These are phyloP conservation scores for Eulacestoma nigropectus DNA, from an alignment of 2,113 vertebrate genomes.

Conservation along the genomic window DNA sequence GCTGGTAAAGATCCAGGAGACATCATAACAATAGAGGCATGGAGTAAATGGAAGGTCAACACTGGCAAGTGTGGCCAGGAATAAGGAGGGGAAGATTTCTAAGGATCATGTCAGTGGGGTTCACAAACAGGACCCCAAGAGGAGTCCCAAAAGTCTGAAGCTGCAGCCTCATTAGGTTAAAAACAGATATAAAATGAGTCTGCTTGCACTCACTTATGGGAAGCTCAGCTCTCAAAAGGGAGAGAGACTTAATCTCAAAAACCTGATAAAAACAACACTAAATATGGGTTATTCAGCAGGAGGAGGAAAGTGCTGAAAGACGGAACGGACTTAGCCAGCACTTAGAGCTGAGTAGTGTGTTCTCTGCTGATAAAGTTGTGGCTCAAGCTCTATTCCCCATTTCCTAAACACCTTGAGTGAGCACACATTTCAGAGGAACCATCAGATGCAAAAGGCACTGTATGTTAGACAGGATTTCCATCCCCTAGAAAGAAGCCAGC, in stretches of 20 bases:
- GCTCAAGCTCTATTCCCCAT: background rate
- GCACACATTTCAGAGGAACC: background rate
- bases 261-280: background rate
- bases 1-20: background rate
- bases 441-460: background rate
- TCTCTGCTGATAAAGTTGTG: background rate
- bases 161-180: background rate
- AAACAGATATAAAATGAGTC: background rate
- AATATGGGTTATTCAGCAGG: background rate
- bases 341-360: background rate
- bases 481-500: background rate
- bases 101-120: background rate
- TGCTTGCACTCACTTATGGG: background rate
- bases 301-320: slow-evolving; percentile 35
- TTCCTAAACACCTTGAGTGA: background rate
- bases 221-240: background rate
- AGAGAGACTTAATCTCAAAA: background rate
- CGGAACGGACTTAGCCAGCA: background rate
- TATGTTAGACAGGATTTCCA: background rate
- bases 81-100: background rate
- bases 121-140: background rate
- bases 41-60: background rate
- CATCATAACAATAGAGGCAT: background rate
- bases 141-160: background rate
- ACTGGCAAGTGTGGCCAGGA: background rate